Evolutionary conservation across 2,113 vertebrate species (phyloP).

Genomic region (Andinoacara biseriatus): DNA sequence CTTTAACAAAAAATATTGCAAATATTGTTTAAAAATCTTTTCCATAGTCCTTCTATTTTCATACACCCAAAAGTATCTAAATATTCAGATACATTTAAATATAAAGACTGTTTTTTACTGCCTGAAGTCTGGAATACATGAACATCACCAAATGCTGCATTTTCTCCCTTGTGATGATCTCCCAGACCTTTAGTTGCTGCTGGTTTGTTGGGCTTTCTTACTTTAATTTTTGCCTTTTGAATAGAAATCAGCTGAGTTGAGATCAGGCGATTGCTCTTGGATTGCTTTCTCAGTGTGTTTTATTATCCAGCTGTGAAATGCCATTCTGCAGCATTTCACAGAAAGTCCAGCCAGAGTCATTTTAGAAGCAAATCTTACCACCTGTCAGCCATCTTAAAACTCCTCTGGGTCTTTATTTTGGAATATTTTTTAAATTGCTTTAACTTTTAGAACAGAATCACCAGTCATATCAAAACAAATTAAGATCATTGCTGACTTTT

Average conservation of each 20-base stretch:
- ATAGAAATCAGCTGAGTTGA: neutral
- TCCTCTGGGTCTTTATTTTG: neutral
- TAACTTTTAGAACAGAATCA: neutral
- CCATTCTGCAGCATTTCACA: neutral
- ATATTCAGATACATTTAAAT: neutral
- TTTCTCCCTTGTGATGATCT: too few relatives aligned
- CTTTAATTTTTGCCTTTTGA: neutral
- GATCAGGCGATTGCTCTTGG: neutral
- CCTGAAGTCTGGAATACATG: neutral
- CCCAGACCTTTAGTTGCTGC: too few relatives aligned
- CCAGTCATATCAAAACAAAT: neutral
- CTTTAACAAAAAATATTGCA: neutral
- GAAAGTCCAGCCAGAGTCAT: neutral
- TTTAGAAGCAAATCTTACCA: neutral
- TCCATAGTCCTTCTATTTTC: neutral
- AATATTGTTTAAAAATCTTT: neutral
- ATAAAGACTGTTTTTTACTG: neutral
- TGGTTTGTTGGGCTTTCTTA: neutral
- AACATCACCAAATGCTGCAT: neutral
- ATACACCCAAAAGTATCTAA: neutral
- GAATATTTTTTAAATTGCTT: neutral
- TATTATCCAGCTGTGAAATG: neutral
- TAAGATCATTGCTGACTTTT: neutral
- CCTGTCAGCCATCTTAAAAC: neutral
- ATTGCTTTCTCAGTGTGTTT: neutral